Evolutionary conservation across 2,797 vertebrate genomes (phyloP).

Genomic region (Acridotheres tristis): DNA sequence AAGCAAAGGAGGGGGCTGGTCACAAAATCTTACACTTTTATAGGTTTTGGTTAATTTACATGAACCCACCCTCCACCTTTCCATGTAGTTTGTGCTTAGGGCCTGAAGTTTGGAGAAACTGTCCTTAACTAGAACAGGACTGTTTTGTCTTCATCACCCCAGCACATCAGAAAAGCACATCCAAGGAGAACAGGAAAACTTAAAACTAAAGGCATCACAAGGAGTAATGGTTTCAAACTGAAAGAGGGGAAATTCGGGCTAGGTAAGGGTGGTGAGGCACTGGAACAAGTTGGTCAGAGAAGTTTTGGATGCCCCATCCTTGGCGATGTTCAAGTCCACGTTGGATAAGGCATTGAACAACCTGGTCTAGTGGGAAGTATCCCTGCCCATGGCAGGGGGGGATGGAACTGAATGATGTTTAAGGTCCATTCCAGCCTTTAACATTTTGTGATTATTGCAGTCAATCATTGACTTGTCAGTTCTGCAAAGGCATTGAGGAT

Average conservation of each 20-base stretch:
- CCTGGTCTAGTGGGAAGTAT: neutral
- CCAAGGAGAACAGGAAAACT: too few species aligned
- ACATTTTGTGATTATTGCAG: neutral
- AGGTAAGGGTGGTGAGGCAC: neutral
- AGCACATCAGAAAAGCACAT: too few species aligned
- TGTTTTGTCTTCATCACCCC: too few species aligned
- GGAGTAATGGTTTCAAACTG: neutral
- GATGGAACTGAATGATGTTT: neutral
- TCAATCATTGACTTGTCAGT: neutral
- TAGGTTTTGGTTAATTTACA: too few species aligned
- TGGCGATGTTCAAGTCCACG: neutral
- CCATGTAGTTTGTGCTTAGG: too few species aligned
- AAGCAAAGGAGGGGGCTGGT: too few species aligned
- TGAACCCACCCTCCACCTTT: too few species aligned
- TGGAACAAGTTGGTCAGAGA: neutral
- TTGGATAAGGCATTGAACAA: neutral
- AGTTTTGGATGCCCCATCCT: neutral
- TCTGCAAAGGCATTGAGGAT: neutral
- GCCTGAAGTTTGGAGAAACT: too few species aligned
- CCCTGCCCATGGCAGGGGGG: rapidly evolving
- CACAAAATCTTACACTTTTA: too few species aligned
- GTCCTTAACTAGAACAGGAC: too few species aligned
- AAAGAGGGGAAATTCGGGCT: neutral
- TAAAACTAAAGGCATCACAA: too few species aligned
- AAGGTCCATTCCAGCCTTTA: neutral